A percentile compares a stretch with the other conserved stretches of the same genome.
phyloP scores from a whole-genome alignment of 2,888 invertebrate genomes.

The Malthinus seriepunctatus region DNA sequence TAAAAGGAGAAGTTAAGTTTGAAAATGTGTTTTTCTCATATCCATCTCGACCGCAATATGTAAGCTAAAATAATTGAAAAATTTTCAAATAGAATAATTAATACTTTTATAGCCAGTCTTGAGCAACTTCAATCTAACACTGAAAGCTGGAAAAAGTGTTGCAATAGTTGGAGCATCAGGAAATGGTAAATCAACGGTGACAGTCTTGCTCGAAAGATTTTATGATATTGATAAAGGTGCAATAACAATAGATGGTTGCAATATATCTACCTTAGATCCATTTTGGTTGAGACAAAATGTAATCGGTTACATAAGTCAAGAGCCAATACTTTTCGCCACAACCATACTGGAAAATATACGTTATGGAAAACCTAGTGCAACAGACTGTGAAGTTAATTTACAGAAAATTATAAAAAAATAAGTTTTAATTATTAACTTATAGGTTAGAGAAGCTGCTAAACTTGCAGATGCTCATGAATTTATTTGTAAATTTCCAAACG shows the following conservation, averaged over 20 bases:
- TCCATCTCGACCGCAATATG: constrained; percentile 76
- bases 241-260: constrained; percentile 75
- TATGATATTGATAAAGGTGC: constrained; percentile 77
- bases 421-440: constrained; percentile 25
- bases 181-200: constrained; percentile 94
- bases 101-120: constrained; percentile 67
- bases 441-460: constrained; percentile 79
- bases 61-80: constrained; percentile 40
- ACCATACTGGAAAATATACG: constrained; percentile 91
- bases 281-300: constrained; percentile 84
- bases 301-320: constrained; percentile 90
- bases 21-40: constrained; percentile 86
- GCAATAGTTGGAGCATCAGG: constrained; percentile 94
- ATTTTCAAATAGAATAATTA: neutral
- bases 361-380: constrained; percentile 77
- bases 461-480: constrained; percentile 94
- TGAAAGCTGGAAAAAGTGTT: constrained; percentile 87
- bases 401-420: neutral
- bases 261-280: constrained; percentile 73
- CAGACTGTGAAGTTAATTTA: constrained; percentile 64
- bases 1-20: constrained; percentile 82
- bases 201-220: constrained; percentile 85
- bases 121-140: constrained; percentile 76
- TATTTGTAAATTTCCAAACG: constrained; percentile 76
- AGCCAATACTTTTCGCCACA: constrained; percentile 92